Evolutionary conservation across 2,888 invertebrate species (phyloP).

Genomic region (Agriopis leucophaearia): DNA sequence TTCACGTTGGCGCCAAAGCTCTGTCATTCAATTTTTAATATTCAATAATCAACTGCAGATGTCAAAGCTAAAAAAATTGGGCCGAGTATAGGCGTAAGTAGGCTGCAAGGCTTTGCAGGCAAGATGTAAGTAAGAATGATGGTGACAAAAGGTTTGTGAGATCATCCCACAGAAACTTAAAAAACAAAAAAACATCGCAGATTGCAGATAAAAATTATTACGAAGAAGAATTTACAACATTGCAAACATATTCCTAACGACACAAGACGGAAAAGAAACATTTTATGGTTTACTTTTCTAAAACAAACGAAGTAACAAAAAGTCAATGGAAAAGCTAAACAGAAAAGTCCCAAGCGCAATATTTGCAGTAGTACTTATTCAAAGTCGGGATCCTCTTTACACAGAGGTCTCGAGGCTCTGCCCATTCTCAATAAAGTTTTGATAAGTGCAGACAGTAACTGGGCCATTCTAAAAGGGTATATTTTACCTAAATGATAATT

Average conservation of each 20-base stretch:
- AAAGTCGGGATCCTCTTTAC: slow-evolving; percentile 45
- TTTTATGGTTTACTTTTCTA: slow-evolving; percentile 24
- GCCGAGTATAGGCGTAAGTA: no score
- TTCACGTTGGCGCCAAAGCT: no score
- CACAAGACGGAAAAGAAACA: slow-evolving; percentile 4
- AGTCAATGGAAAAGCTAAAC: slow-evolving; percentile 42
- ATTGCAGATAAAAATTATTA: no score
- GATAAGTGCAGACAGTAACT: slow-evolving; percentile 39
- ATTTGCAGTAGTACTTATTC: slow-evolving; percentile 56
- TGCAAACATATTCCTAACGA: neutral
- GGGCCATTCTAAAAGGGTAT: slow-evolving; percentile 26
- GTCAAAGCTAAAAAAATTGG: no score
- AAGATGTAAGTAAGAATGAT: no score
- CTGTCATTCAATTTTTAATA: no score
- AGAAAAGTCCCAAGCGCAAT: slow-evolving; percentile 50
- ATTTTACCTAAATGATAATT: slow-evolving; percentile 24
- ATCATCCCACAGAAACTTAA: neutral
- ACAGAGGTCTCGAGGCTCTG: slow-evolving; percentile 38
- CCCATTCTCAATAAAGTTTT: slow-evolving; percentile 41
- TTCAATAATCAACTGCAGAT: no score
- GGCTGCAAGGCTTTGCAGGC: no score
- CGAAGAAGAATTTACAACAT: neutral
- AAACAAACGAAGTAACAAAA: slow-evolving; percentile 42
- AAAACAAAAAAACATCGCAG: neutral
- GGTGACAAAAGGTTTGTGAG: no score